Percentiles rank a stretch among this genome's conserved stretches.
Conservation (phyloP, 2,888 invertebrate species). For the Dasypolia templi region DNA sequence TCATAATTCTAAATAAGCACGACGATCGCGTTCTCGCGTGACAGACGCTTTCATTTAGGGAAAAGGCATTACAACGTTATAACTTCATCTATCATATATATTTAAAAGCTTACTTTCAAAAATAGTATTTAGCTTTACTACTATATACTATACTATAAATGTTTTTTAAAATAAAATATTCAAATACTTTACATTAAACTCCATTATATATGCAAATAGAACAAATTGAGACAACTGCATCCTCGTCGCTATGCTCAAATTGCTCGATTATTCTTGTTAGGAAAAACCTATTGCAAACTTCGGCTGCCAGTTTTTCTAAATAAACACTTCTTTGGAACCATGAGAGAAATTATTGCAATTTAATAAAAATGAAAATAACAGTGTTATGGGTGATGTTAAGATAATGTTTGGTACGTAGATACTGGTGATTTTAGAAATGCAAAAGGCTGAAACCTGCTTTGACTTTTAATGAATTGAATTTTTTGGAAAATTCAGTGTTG, state of each 20-base stretch:
- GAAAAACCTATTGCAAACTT: slow-evolving; percentile 6
- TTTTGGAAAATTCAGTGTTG: background rate
- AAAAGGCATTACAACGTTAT: background rate
- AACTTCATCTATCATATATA: too few species aligned
- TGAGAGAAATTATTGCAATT: background rate
- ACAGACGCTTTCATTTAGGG: background rate
- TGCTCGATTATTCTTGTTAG: slow-evolving; percentile 10
- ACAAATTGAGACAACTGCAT: slow-evolving; percentile 25
- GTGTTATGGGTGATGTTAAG: background rate
- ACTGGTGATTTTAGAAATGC: background rate
- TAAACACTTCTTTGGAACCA: background rate
- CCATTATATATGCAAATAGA: slow-evolving; percentile 39
- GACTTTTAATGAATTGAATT: background rate
- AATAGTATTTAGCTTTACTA: too few species aligned
- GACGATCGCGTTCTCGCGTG: too few species aligned
- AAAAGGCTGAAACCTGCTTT: background rate
- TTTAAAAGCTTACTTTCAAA: background rate
- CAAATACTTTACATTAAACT: slow-evolving; percentile 15
- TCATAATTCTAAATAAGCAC: background rate
- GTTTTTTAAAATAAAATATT: slow-evolving; percentile 32
- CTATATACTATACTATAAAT: too few species aligned
- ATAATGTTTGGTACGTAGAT: background rate
- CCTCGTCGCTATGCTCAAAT: slow-evolving; percentile 14
- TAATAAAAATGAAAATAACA: background rate
- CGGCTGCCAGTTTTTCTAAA: background rate